A percentile compares a stretch with the other conserved stretches of the same genome.
These are phyloP conservation scores for Samia ricini DNA, from an alignment of 1,140 invertebrate species.

Conservation along the genomic window DNA sequence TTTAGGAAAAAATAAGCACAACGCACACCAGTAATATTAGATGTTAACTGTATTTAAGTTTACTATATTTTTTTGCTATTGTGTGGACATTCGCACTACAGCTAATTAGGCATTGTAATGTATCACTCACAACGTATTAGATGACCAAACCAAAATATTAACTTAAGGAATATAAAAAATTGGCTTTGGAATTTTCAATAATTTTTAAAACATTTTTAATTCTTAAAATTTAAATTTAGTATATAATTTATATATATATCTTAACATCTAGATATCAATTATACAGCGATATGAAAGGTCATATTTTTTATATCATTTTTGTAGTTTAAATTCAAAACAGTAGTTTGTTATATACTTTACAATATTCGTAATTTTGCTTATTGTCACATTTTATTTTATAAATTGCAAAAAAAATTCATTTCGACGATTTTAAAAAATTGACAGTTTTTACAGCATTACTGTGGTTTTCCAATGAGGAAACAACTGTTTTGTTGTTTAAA, in stretches of 20 bases:
- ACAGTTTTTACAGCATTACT: too few species aligned
- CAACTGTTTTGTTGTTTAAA: too few species aligned
- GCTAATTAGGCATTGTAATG: not conserved
- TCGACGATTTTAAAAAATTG: not conserved
- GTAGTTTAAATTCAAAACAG: not conserved
- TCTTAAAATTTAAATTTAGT: too few species aligned
- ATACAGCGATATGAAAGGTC: not conserved
- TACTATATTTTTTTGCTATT: constrained; percentile 9
- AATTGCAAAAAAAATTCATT: not conserved
- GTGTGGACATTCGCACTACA: constrained; percentile 12
- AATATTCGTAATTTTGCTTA: not conserved
- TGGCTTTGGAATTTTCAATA: too few species aligned
- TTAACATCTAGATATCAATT: not conserved
- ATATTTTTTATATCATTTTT: not conserved
- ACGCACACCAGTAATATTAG: too few species aligned
- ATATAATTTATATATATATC: too few species aligned
- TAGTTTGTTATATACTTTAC: not conserved
- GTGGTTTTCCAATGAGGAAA: too few species aligned
- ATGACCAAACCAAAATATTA: not conserved
- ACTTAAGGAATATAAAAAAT: not conserved
- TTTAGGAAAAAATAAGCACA: too few species aligned
- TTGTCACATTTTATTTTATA: not conserved
- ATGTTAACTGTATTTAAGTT: too few species aligned
- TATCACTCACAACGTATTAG: not conserved
- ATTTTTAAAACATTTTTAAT: too few species aligned